phyloP scores from a whole-genome alignment of 2,797 vertebrate genomes.

The Sebastes hopkinsi region DNA sequence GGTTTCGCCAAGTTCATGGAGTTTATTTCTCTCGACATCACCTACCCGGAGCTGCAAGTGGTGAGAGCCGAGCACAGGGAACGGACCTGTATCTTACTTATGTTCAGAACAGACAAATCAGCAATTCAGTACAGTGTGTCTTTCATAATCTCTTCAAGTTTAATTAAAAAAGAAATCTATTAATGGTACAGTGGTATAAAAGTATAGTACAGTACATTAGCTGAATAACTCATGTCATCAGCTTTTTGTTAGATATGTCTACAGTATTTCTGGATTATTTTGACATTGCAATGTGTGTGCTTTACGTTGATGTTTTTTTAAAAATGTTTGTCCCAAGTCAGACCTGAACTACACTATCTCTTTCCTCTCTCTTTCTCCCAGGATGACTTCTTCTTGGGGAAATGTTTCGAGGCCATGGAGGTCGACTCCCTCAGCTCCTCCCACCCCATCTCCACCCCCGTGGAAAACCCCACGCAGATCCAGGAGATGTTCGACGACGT shows the following conservation, averaged over 20 bases:
- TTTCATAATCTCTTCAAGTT: not conserved
- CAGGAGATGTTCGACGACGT: slow-evolving; percentile 94
- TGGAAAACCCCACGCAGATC: slow-evolving; percentile 91
- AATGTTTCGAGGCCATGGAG: slow-evolving; percentile 91
- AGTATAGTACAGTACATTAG: not conserved
- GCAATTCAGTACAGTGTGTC: not conserved
- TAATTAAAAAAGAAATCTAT: not conserved
- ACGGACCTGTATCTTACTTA: not conserved
- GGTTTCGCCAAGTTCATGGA: slow-evolving; percentile 98
- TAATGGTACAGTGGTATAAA: not conserved
- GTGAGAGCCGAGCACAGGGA: slow-evolving; percentile 74
- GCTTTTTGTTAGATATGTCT: not conserved
- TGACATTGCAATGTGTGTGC: no score
- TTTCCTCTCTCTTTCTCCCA: slow-evolving; percentile 41
- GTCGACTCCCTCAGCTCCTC: slow-evolving; percentile 91
- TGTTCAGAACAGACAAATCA: not conserved
- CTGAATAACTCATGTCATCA: not conserved
- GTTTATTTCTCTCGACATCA: slow-evolving; percentile 85
- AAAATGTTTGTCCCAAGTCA: not conserved
- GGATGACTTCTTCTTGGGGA: slow-evolving; percentile 89
- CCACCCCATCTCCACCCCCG: slow-evolving; percentile 89
- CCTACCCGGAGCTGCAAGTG: slow-evolving; percentile 91
- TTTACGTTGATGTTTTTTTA: not conserved
- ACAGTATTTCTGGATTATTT: not conserved
- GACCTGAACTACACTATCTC: not conserved